Evolutionary conservation across 2,113 vertebrate genomes (phyloP).

Genomic region (Balaenoptera acutorostrata): DNA sequence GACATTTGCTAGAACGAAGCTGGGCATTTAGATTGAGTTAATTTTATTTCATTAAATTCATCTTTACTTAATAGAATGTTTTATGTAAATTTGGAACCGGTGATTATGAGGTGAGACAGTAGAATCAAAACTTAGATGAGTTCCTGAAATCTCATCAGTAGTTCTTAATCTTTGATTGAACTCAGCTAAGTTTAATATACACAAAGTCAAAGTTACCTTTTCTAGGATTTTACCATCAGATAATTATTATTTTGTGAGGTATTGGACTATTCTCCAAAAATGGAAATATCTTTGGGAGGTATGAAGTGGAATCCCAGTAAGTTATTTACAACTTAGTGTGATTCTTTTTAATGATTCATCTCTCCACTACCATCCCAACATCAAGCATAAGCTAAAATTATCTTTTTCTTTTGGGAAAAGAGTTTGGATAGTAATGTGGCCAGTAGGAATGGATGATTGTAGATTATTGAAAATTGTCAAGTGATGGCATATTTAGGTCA

Average conservation of each 20-base stretch:
- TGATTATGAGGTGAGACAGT: not conserved
- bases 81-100: not conserved
- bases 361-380: not conserved
- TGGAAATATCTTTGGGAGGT: not conserved
- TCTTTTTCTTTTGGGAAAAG: not conserved
- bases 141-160: not conserved
- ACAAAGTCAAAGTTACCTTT: not conserved
- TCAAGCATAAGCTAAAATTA: not conserved
- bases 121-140: not conserved
- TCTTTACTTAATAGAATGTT: not conserved
- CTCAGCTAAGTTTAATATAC: not conserved
- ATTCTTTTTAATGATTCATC: not conserved
- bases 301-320: not conserved
- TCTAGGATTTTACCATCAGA: not conserved
- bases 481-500: not conserved
- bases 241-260: not conserved
- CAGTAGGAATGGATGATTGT: not conserved
- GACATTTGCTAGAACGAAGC: not conserved
- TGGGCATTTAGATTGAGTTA: not conserved
- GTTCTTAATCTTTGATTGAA: not conserved
- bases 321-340: not conserved
- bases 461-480: not conserved
- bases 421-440: not conserved
- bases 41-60: not conserved
- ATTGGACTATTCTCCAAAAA: not conserved